These are phyloP conservation scores for Lysiphlebus fabarum DNA, from an alignment of 1,140 invertebrate genomes.

Conservation along the genomic window DNA sequence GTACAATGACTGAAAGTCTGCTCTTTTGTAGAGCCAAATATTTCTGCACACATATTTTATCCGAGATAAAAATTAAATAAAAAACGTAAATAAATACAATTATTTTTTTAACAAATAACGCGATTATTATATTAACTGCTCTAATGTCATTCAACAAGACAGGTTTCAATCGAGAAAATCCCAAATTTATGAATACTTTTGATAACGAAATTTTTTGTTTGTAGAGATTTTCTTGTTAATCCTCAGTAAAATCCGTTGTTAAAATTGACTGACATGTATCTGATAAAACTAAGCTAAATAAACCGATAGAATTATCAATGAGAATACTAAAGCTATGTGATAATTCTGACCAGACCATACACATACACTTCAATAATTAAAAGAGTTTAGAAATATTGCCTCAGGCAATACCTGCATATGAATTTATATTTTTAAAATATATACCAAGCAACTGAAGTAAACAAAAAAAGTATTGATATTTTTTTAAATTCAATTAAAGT, in stretches of 20 bases:
- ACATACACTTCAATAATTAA: slow-evolving; percentile 15
- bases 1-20: neutral
- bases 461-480: slow-evolving; percentile 10
- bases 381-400: slow-evolving; percentile 7
- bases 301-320: slow-evolving; percentile 17
- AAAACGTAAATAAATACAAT: no score
- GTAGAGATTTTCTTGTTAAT: no score
- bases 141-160: no score
- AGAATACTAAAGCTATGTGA: slow-evolving; percentile 14
- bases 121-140: no score
- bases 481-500: neutral
- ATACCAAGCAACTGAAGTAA: slow-evolving; percentile 18
- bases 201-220: no score
- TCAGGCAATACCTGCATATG: slow-evolving; percentile 23
- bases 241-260: no score
- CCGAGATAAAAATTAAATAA: no score
- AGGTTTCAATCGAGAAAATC: no score
- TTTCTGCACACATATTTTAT: slow-evolving; percentile 4
- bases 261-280: neutral
- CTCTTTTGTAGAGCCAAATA: neutral
- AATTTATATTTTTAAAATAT: slow-evolving; percentile 14
- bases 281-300: slow-evolving; percentile 11
- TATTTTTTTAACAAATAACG: no score
- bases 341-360: slow-evolving; percentile 11
- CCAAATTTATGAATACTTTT: no score